A percentile compares a stretch with the other conserved stretches of the same genome.
Conservation (phyloP, 2,113 vertebrate genomes). For the Panthera uncia region DNA sequence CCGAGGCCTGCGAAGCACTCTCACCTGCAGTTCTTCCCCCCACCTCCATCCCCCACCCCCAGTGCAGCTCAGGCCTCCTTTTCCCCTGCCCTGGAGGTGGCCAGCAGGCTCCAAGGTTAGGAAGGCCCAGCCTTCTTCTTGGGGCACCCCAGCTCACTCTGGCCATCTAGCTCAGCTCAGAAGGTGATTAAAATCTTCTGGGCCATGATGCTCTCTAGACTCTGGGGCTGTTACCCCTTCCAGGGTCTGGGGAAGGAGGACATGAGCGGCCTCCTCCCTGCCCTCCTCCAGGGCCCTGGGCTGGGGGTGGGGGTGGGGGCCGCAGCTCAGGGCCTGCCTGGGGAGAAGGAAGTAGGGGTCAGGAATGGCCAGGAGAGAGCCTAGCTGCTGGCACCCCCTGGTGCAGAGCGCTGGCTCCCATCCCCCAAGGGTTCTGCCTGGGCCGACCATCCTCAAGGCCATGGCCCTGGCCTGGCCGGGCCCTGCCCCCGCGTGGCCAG, state of each 20-base stretch:
- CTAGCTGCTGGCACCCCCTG: not conserved
- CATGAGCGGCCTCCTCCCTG: too few relatives aligned
- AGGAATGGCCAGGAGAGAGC: not conserved
- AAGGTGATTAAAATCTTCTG: not conserved
- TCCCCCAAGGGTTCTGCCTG: accelerated
- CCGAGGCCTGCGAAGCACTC: not conserved
- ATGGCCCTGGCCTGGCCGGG: slow-evolving; percentile 57
- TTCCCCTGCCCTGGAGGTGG: not conserved
- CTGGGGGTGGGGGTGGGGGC: not conserved
- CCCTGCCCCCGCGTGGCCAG: slow-evolving; percentile 80
- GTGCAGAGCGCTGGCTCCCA: accelerated
- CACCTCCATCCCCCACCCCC: not conserved
- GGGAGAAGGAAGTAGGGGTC: not conserved
- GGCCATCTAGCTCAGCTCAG: not conserved
- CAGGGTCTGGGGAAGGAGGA: too few relatives aligned
- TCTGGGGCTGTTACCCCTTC: not conserved
- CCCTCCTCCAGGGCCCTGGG: not conserved
- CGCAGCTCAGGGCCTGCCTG: not conserved
- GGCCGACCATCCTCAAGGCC: slow-evolving; percentile 23
- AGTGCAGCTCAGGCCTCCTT: not conserved
- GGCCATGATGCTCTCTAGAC: not conserved
- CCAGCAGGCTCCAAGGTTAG: not conserved
- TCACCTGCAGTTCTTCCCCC: not conserved
- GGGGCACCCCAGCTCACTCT: not conserved
- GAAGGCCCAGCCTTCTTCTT: not conserved